Base-by-base conservation (phyloP, 2,888 invertebrate species). In the Yponomeuta cagnagella region DNA sequence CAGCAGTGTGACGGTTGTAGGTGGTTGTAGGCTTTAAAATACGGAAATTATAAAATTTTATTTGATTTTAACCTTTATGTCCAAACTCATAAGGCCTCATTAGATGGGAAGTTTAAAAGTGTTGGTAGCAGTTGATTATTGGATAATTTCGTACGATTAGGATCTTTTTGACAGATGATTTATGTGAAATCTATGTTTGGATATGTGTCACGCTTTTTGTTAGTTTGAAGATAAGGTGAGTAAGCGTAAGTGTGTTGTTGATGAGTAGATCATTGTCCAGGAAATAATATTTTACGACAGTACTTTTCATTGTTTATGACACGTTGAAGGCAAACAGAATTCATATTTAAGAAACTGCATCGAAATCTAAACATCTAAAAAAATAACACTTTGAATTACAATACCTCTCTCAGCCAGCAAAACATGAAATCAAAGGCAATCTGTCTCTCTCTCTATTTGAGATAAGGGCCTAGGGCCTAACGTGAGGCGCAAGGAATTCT, bases 131-230 rank as follows among this genome's bases (percentile, higher is more conserved):
- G 85, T 82, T 89, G 90, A 90, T 90, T 90, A 91, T 83, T 89
- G 84, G 90, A 91, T 91, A 91, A 90, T 91, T 91, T 89, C 76
- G 80, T 75, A 12, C 75, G 90, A 90, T 90, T 83, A 82, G 77
- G 80, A 89, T 89, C 86, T 75, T 77, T 80, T 69, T 63, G 52
- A 58, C 52, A 58, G 52, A 58, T 58, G 52, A 58, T 15, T 58
- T 58, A 58, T 58, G 52, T 58, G 52, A 58, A 58, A 58, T 58
- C 52, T 58, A 15, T 58, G 52, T 58, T 58, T 58, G 15, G 12
- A 58, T 58, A 58, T 58, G 52, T 58, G 52, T 58, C 1, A 58
- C 10, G 52, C 52, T 58, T 58, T 58, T 58, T 58, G 52, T 58
- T 58, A 58, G 52, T 58, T 58, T 58, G 52, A 12, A 58, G 52